Evolutionary conservation across 92 coral and sea anemone genomes (phyloP).

Genomic region (Heliopora coerulea): DNA sequence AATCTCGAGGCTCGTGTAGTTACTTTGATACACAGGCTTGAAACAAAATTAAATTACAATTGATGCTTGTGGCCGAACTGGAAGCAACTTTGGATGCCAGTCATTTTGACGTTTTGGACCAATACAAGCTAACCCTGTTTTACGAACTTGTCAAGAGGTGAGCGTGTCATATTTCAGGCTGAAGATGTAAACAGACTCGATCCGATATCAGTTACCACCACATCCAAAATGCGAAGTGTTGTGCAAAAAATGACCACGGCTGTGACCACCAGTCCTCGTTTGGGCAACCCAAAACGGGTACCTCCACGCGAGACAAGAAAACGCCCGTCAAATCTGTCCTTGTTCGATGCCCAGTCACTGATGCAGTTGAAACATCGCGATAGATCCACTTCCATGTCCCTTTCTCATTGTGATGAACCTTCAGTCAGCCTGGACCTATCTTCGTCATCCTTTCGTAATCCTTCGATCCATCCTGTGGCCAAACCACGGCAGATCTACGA

Average conservation of each 20-base stretch:
- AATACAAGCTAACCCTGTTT: no score
- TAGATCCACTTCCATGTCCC: slow-evolving; percentile 26
- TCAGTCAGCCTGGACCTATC: slow-evolving; percentile 17
- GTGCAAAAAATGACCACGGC: slow-evolving; percentile 9
- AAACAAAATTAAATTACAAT: no score
- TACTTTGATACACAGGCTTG: no score
- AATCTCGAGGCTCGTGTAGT: no score
- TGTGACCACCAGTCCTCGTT: slow-evolving; percentile 28
- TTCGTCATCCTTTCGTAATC: background rate
- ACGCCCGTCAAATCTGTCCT: slow-evolving; percentile 5
- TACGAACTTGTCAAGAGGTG: no score
- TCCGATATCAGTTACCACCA: background rate
- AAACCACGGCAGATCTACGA: slow-evolving; percentile 25
- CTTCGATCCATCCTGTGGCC: slow-evolving; percentile 5
- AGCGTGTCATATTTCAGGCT: background rate
- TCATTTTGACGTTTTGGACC: no score
- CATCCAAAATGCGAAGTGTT: background rate
- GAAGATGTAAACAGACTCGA: background rate
- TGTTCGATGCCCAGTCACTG: slow-evolving; percentile 27
- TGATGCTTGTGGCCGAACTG: no score
- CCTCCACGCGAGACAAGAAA: slow-evolving; percentile 9
- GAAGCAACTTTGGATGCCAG: no score
- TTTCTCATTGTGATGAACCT: slow-evolving; percentile 36
- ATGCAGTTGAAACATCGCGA: slow-evolving; percentile 32
- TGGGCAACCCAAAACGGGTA: slow-evolving; percentile 11